Evolutionary conservation across 2,113 vertebrate species (phyloP).

Genomic region (Oreochromis niloticus): DNA sequence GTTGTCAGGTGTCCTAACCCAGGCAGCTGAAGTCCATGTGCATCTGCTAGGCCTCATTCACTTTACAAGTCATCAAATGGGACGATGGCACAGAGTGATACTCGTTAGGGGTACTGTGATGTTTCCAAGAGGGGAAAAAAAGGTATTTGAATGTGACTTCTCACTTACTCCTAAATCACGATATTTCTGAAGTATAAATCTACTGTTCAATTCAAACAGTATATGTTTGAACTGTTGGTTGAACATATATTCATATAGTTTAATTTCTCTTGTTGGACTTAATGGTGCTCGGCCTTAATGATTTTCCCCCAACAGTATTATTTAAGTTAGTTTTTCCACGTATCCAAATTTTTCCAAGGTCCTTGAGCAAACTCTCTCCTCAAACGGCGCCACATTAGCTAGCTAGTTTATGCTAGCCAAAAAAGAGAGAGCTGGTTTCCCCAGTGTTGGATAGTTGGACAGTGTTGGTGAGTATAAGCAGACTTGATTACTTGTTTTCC

Average conservation of each 20-base stretch:
- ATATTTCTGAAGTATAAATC: not conserved
- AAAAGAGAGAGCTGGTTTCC: not conserved
- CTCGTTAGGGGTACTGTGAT: not conserved
- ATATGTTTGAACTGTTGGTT: not conserved
- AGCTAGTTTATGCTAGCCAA: not conserved
- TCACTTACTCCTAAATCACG: not conserved
- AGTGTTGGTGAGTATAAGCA: not conserved
- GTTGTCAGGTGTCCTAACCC: not conserved
- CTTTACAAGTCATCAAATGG: not conserved
- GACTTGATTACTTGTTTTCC: constrained; percentile 9
- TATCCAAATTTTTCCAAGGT: not conserved
- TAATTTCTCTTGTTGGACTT: not conserved
- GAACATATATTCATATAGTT: not conserved
- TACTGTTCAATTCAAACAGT: not conserved
- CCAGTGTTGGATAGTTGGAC: not conserved
- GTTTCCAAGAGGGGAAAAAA: not conserved
- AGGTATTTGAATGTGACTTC: not conserved
- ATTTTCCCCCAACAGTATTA: not conserved
- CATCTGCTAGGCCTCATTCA: not conserved
- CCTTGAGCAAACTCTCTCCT: not conserved
- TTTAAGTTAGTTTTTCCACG: not conserved
- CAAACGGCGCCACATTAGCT: not conserved
- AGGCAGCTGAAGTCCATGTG: not conserved
- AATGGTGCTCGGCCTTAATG: not conserved
- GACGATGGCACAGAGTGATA: not conserved